These are phyloP conservation scores for Jordanella pulchra DNA, from an alignment of 2,797 vertebrate species.

Conservation along the genomic window DNA sequence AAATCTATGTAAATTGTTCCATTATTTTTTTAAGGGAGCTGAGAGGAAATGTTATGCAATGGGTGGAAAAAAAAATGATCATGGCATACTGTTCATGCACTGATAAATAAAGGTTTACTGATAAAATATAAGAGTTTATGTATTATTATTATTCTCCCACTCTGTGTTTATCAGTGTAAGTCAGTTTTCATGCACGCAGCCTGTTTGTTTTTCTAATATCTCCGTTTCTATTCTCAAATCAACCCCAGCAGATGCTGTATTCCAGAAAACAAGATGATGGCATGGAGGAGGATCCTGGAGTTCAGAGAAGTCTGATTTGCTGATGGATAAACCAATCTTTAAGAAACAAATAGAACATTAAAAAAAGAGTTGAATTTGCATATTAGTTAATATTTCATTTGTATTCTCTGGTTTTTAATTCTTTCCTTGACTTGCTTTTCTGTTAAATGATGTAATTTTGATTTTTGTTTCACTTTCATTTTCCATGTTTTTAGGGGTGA, in stretches of 20 bases:
- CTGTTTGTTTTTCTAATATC: neutral
- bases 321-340: neutral
- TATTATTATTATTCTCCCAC: neutral
- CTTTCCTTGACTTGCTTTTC: too few relatives aligned
- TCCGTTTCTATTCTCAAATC: neutral
- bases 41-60: slow-evolving; percentile 76
- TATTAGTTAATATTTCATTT: too few relatives aligned
- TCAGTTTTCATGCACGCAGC: neutral
- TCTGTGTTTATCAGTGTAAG: neutral
- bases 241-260: neutral
- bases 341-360: too few relatives aligned
- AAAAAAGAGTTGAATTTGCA: too few relatives aligned
- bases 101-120: slow-evolving; percentile 83
- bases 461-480: too few relatives aligned
- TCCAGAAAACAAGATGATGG: neutral
- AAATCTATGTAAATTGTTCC: slow-evolving; percentile 92
- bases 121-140: slow-evolving; percentile 41
- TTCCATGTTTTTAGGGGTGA: too few relatives aligned
- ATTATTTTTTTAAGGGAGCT: slow-evolving; percentile 99
- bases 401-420: too few relatives aligned
- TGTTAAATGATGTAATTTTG: too few relatives aligned
- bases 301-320: neutral
- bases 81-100: slow-evolving; percentile 85
- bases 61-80: slow-evolving; percentile 74
- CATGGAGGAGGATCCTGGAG: neutral